Evolutionary conservation across 1,140 invertebrate species (phyloP), one percentile per base, ranked within the genome.

Genomic region (Thalassaphorura encarpata): DNA sequence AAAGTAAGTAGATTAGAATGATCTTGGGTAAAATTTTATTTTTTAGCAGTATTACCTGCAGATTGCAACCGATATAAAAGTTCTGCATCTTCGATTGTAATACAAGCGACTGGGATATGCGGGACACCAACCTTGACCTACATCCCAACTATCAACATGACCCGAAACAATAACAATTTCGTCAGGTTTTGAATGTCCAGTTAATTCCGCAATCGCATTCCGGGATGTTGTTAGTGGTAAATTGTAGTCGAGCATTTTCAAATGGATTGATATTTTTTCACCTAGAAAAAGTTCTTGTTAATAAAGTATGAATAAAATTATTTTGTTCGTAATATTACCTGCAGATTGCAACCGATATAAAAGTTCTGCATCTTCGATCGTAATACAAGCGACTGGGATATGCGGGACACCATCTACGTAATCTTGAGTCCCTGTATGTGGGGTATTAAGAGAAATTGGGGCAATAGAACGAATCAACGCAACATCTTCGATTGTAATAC

Each of bases 101-200:
- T 84, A 58, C 80, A 83, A 39, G 83, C 85, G 13, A 79, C 78
- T n/a, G 87, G 87, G 59, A 91, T 89, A 71, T 81, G 77, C n/a
- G 70, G 75, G 2, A 81, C 73, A 63, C 75, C 76, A 1, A 72
- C 88, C 88, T 68, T 84, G 77, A 13, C 87, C 87, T 16, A 90
- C 85, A 68, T 92, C 88, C 88, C 89, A 92, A 65, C 83, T 87
- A 67, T 92, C 88, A 24, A 91, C 76, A 68, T 92, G 89, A 33
- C 87, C 89, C 8, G 85, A 87, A 8, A 91, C 77, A 16, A 90
- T 75, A 0, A 93, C 87, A n/a, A 83, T 67, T 67, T 85, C 79
- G 49, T 83, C 76, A 11, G 80, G 77, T 43, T 72, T 56, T 29
- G 67, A 57, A 18, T 58, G 70, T 2, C 87, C 87, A 62, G 66